These are phyloP conservation scores for Melanostoma scalare DNA, from an alignment of 2,888 invertebrate species.

Conservation along the genomic window DNA sequence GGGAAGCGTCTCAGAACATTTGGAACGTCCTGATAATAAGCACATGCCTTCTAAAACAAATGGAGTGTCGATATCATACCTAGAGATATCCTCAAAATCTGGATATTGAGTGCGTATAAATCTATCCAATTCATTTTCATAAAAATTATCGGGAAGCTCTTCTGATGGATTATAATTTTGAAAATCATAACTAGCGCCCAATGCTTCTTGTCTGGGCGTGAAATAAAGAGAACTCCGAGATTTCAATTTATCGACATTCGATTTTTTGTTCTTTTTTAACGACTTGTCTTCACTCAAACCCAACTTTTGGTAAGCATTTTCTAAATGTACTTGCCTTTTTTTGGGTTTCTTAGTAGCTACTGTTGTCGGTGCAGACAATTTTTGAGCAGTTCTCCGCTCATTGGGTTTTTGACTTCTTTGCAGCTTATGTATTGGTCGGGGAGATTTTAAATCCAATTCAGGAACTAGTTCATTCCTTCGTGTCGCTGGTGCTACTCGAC, in stretches of 20 bases:
- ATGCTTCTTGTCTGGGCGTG: constrained; percentile 7
- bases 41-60: constrained; percentile 12
- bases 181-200: background rate
- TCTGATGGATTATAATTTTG: constrained; percentile 52
- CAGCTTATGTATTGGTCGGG: background rate
- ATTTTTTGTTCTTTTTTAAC: background rate
- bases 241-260: background rate
- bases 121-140: constrained; percentile 44
- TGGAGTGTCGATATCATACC: constrained; percentile 35
- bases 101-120: constrained; percentile 34
- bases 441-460: constrained; percentile 17
- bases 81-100: constrained; percentile 34
- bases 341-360: background rate
- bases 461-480: constrained; percentile 13
- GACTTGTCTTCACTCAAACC: background rate
- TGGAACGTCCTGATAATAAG: background rate
- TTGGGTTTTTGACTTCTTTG: background rate
- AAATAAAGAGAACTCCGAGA: constrained; percentile 9
- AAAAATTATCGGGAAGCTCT: constrained; percentile 3
- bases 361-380: background rate
- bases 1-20: constrained; percentile 9
- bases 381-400: background rate
- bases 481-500: constrained; percentile 46
- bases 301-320: constrained; percentile 18
- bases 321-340: constrained; percentile 19